phyloP scores from a whole-genome alignment of 2,888 invertebrate species.

The Hymenopus coronatus region DNA sequence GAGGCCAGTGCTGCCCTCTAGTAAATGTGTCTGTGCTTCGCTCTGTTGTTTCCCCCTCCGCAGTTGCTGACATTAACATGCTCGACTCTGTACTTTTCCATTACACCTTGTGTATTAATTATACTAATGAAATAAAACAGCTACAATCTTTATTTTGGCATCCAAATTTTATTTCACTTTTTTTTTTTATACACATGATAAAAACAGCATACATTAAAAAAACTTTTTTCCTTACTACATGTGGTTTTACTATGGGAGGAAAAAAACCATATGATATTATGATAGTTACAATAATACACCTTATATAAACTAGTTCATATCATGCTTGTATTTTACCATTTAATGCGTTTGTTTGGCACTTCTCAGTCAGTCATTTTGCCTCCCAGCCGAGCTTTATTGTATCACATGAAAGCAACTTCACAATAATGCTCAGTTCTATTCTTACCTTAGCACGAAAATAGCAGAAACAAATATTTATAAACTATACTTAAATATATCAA shows the following conservation, averaged over 20 bases:
- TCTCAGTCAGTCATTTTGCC: neutral
- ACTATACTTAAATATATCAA: too few species aligned
- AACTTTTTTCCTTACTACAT: neutral
- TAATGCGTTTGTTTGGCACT: neutral
- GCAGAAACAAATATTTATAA: neutral
- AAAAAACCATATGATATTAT: neutral
- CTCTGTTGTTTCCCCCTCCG: too few species aligned
- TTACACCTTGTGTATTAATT: neutral
- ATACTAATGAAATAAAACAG: neutral
- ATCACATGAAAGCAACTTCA: neutral
- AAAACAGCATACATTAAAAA: slow-evolving; percentile 25
- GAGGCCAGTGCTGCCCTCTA: too few species aligned
- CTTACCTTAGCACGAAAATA: neutral
- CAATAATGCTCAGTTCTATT: neutral
- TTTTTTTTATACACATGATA: slow-evolving; percentile 9
- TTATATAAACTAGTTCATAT: slow-evolving; percentile 21
- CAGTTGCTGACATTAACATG: too few species aligned
- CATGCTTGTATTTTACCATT: neutral
- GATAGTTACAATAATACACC: slow-evolving; percentile 11
- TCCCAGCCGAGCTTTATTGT: neutral
- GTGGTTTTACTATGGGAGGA: neutral
- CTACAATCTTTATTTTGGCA: neutral
- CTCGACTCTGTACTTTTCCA: too few species aligned
- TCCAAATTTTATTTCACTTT: slow-evolving; percentile 9
- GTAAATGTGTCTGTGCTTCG: too few species aligned